Evolutionary conservation across 2,797 vertebrate species (phyloP).

Genomic region (Pyrocephalus nanus): DNA sequence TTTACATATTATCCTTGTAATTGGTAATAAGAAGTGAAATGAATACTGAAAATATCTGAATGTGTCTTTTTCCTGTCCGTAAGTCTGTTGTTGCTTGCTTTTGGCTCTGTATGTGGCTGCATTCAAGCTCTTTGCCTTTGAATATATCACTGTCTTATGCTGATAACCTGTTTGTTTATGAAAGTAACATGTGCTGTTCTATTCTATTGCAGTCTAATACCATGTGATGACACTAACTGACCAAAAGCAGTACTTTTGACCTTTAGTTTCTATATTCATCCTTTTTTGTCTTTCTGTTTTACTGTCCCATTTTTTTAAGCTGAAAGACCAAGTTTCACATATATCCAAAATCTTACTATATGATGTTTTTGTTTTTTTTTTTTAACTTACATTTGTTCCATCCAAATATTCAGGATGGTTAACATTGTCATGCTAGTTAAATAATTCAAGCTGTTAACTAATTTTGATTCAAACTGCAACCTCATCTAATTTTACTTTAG

Average conservation of each 20-base stretch:
- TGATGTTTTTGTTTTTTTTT: not conserved
- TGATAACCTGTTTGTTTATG: not conserved
- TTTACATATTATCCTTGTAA: not conserved
- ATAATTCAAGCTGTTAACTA: not conserved
- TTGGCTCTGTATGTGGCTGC: not conserved
- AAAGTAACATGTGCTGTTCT: not conserved
- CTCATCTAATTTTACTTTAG: not conserved
- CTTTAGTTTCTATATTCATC: not conserved
- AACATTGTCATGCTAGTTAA: not conserved
- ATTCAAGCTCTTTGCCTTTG: not conserved
- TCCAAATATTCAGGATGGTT: not conserved
- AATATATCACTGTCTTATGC: not conserved
- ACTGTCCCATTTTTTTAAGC: not conserved
- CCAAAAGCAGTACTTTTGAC: not conserved
- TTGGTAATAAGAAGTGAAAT: constrained; percentile 1
- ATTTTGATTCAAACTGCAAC: not conserved
- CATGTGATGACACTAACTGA: not conserved
- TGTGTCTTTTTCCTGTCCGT: not conserved
- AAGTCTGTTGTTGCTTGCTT: constrained; percentile 8
- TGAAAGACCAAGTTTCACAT: not conserved
- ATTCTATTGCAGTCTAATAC: not conserved
- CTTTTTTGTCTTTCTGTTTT: not conserved
- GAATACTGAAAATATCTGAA: constrained; percentile 57
- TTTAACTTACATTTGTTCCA: constrained; percentile 22
- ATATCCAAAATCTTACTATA: not conserved